Evolutionary conservation across 2,888 invertebrate species (phyloP).

Genomic region (Hirtodrosophila confusa): DNA sequence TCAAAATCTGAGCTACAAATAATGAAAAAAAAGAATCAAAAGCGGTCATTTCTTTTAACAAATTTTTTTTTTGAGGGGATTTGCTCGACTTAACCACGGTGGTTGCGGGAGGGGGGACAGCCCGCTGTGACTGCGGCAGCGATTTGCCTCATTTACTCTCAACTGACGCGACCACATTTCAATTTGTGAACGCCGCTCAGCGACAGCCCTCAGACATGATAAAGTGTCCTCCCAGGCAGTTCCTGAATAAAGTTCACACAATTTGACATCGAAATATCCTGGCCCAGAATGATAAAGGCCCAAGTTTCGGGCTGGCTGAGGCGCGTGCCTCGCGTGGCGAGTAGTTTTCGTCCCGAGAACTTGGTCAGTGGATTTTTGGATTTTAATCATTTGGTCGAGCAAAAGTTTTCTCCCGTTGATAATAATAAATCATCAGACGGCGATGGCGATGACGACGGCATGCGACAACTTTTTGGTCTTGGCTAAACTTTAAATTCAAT

Average conservation of each 20-base stretch:
- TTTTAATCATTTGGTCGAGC: constrained; percentile 54
- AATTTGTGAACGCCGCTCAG: constrained; percentile 68
- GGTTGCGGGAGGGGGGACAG: constrained; percentile 4
- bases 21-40: constrained; percentile 25
- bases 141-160: constrained; percentile 74
- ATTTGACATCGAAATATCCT: constrained; percentile 48
- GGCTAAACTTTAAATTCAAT: constrained; percentile 62
- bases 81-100: constrained; percentile 27
- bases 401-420: constrained; percentile 54
- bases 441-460: constrained; percentile 22
- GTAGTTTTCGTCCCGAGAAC: constrained; percentile 39
- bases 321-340: constrained; percentile 58
- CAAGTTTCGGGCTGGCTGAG: constrained; percentile 51
- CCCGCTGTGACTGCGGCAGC: constrained; percentile 53
- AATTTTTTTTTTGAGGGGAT: constrained; percentile 15
- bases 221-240: constrained; percentile 63
- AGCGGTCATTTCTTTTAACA: constrained; percentile 29
- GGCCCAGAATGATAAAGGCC: constrained; percentile 48
- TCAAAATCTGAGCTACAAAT: constrained; percentile 32
- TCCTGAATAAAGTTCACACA: constrained; percentile 52
- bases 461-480: constrained; percentile 22
- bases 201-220: constrained; percentile 66
- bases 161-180: constrained; percentile 72
- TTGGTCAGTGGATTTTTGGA: constrained; percentile 28
- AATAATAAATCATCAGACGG: constrained; percentile 70